Conservation (phyloP, 23 tunicate genomes). For the Pegea sp. region DNA sequence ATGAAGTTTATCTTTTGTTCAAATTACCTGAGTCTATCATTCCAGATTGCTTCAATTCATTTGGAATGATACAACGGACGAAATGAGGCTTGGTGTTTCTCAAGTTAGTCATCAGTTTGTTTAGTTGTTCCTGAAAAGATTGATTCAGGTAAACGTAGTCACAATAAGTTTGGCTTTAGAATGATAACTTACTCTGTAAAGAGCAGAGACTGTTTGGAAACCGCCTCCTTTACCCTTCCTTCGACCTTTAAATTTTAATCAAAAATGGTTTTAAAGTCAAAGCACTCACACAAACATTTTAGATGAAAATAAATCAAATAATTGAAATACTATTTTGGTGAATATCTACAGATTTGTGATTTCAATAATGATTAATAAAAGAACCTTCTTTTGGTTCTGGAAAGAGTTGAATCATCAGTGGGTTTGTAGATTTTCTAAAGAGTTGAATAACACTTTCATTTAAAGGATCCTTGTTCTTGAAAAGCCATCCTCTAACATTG, state of each 20-base stretch:
- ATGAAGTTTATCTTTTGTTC: too few relatives aligned
- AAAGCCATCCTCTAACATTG: constrained; percentile 87
- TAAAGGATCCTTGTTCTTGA: constrained; percentile 96
- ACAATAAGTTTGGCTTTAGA: background rate
- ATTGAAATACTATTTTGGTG: too few relatives aligned
- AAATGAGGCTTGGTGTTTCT: constrained; percentile 93
- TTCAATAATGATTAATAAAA: too few relatives aligned
- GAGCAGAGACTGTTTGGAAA: constrained; percentile 81
- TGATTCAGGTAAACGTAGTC: too few relatives aligned
- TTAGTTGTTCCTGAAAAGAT: constrained; percentile 14
- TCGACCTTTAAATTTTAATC: constrained; percentile 45
- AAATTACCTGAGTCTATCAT: constrained; percentile 53
- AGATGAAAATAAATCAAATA: too few relatives aligned
- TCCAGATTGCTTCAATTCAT: constrained; percentile 83
- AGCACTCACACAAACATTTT: too few relatives aligned
- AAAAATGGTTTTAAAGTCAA: too few relatives aligned
- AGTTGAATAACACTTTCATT: constrained; percentile 61
- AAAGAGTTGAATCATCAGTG: constrained; percentile 44
- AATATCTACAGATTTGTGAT: too few relatives aligned
- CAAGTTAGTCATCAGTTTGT: constrained; percentile 78
- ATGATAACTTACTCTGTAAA: constrained; percentile 46
- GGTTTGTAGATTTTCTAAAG: constrained; percentile 75
- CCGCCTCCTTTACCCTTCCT: constrained; percentile 96
- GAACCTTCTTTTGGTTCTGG: constrained; percentile 47
- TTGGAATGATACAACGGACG: constrained; percentile 98